A percentile compares a stretch with the other conserved stretches of the same genome.
Conservation (phyloP, 2,888 invertebrate species). For the Chromoteleia sp. region DNA sequence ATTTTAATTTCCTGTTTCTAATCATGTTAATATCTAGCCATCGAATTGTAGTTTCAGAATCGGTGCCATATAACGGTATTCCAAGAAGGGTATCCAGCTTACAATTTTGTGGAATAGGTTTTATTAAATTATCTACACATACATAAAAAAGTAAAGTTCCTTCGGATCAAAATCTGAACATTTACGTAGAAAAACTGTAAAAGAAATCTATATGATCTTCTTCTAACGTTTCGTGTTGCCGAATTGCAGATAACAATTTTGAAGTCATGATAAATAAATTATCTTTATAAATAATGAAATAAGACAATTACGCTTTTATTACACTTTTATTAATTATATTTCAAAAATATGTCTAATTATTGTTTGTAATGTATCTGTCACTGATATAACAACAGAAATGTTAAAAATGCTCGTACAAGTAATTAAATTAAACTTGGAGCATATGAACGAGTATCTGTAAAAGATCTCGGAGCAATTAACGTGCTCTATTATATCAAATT, state of each 20-base stretch:
- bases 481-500: no score
- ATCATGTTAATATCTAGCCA: conserved; percentile 76
- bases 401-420: background rate
- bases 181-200: conserved; percentile 4
- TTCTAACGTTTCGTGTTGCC: background rate
- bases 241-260: background rate
- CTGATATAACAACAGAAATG: no score
- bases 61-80: conserved; percentile 57
- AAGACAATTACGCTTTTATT: no score
- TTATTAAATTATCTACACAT: background rate
- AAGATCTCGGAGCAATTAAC: background rate
- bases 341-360: no score
- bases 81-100: conserved; percentile 50
- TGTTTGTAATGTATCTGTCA: no score
- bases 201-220: conserved; percentile 29
- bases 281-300: no score
- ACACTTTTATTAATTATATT: no score
- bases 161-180: conserved; percentile 1
- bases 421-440: no score
- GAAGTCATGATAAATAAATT: background rate
- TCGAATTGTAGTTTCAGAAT: conserved; percentile 60
- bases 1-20: no score
- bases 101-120: conserved; percentile 16
- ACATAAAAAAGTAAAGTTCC: conserved; percentile 4
- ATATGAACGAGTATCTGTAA: no score